Evolutionary conservation across 2,888 invertebrate species (phyloP), one percentile per base, ranked within the genome.

Genomic region (Phanerotoma sp.): DNA sequence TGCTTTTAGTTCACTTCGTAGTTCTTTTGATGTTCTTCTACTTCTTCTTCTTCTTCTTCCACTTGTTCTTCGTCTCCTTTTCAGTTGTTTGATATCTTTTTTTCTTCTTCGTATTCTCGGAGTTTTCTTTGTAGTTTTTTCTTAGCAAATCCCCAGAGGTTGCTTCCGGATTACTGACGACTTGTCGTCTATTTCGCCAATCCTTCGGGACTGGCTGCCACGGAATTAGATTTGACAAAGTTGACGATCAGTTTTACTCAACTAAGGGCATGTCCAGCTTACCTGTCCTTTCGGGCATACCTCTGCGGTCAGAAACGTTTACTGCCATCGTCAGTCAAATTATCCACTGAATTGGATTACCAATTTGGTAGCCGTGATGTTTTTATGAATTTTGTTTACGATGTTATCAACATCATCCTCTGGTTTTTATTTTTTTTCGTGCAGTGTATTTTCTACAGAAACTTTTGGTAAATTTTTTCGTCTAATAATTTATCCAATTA

Each of bases 221-320:
- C 30, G 30, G 11, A 44, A 44, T 44, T 30, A 44, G 20, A 15
- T 44, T 44, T 30, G 20, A 44, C 30, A 44, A 42, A 44, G 30
- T 44, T 30, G 18, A 6, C 15, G 21, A 44, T 28, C 16, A 30
- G 11, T 30, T 41, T 30, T 9, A 20, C 15, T 13, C 15, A 35
- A 25, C 9, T 25, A 5, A 25, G 9, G 25, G 25, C 9, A 25
- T 25, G 25, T 25, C 25, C 25, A 25, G 25, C 25, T 25, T 25
- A 25, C 25, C 25, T 25, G 25, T 25, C 9, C 25, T 25, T 25
- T 3, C 25, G 9, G 5, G 7, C 25, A 25, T 9, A 25, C 25
- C 9, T 9, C 25, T 7, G 9, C 9, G 3, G 25, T 25, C 9
- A 9, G 9, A 25, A 25, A 7, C 9, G 9, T 25, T 25, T 25